phyloP scores from a whole-genome alignment of 2,888 invertebrate genomes.

The Lasioglossum calceatum region DNA sequence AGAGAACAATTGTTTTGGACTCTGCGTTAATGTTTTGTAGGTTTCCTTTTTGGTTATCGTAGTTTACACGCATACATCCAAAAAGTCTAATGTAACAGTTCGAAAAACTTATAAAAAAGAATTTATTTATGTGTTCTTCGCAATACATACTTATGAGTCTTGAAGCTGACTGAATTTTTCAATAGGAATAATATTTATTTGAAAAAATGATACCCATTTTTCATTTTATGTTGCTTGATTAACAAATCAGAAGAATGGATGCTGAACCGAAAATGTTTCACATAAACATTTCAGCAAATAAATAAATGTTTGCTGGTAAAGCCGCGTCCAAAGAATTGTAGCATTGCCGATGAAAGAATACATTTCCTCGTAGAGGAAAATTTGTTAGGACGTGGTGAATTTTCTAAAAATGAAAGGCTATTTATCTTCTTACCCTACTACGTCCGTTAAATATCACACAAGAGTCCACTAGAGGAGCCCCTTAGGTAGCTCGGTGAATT shows the following conservation, averaged over 20 bases:
- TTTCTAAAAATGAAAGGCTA: constrained; percentile 26
- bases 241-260: background rate
- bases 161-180: background rate
- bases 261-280: background rate
- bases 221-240: background rate
- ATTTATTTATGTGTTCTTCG: background rate
- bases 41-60: too few relatives aligned
- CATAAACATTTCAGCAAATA: background rate
- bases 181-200: background rate
- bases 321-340: background rate
- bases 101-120: background rate
- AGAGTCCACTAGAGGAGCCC: constrained; percentile 67
- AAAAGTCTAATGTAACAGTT: background rate
- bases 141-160: too few relatives aligned
- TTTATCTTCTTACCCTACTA: constrained; percentile 40
- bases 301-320: background rate
- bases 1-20: too few relatives aligned
- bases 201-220: background rate
- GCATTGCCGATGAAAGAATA: background rate
- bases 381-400: constrained; percentile 13
- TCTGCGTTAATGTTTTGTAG: too few relatives aligned
- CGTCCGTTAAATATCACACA: constrained; percentile 69
- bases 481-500: constrained; percentile 65
- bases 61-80: too few relatives aligned
- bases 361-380: background rate